Base-by-base conservation (phyloP, 2,797 vertebrate genomes). In the Takifugu ocellatus region DNA sequence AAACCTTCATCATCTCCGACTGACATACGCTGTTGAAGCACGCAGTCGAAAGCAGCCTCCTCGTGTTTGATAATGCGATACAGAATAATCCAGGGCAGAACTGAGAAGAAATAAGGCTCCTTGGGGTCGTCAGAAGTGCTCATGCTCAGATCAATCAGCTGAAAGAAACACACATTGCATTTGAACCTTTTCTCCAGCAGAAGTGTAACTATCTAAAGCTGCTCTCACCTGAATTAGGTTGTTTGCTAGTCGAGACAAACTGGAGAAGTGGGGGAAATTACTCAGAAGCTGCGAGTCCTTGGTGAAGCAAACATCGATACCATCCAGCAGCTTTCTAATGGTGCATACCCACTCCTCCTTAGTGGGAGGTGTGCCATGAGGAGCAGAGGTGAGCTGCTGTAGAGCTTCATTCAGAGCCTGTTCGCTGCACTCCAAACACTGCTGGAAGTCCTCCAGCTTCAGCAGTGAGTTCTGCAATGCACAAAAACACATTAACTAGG, bases 61-160 rank as follows among this genome's bases (percentile, higher is more conserved):
- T 99, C 96, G 0, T 95, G 93, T 83, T 95, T 93, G 78, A 99
- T 96, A 66, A 98, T 75, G 59, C 92, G 92, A 75, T 97, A 94
- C 48, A 99, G 84, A 51, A 96, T 90, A 63, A 99, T 92, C 97
- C 97, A 99, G 0, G 97, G 97, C 72, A 98, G 87, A 59, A 99
- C 94, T 0, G 97, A 99, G 59, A 95, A 95, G 67, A 98, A 93
- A 0, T 92, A 93, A 0, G 94, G 94, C 59, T 99, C 96, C 74
- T 96, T 99, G 33, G 93, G 90, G 17, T 98, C 96, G 2, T 98
- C 97, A 0, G 94, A 94, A 15, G 93, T 75, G 2, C 90, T 89
- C 97, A 99, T 99, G 88, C 95, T 97, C 59, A 91, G 93, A 72
- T 96, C 95, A 25, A 99, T 96, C 75, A 98, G 84, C 97, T 99